Percentiles rank a stretch among this genome's conserved stretches.
Conservation (phyloP, 1,140 invertebrate species). For the Drosophila parabipectinata region DNA sequence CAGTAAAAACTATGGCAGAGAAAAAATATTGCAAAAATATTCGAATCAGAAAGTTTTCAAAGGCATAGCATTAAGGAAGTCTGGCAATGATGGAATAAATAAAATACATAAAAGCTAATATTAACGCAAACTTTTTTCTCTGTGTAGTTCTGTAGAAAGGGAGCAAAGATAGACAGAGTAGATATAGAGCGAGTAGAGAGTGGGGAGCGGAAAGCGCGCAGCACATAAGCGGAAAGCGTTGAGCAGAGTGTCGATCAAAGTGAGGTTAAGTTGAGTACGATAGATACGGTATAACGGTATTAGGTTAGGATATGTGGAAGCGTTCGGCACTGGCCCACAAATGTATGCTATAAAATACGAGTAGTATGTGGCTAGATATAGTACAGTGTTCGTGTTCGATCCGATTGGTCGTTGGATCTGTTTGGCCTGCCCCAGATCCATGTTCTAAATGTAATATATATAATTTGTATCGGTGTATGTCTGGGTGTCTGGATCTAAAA, state of each 20-base stretch:
- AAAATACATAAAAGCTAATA: not conserved
- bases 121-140: constrained; percentile 27
- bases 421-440: constrained; percentile 31
- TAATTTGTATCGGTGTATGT: constrained; percentile 23
- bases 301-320: constrained; percentile 46
- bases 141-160: constrained; percentile 17
- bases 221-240: constrained; percentile 75
- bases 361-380: constrained; percentile 52
- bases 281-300: constrained; percentile 35
- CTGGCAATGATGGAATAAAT: not conserved
- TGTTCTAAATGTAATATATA: constrained; percentile 16
- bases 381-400: constrained; percentile 74
- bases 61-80: not conserved
- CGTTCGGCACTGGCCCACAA: constrained; percentile 60
- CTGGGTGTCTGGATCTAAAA: constrained; percentile 29
- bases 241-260: constrained; percentile 68
- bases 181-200: constrained; percentile 39
- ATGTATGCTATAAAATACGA: constrained; percentile 75
- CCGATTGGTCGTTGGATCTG: constrained; percentile 47
- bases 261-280: constrained; percentile 50
- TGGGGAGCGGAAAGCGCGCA: constrained; percentile 59
- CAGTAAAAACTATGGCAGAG: constrained; percentile 29
- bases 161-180: constrained; percentile 22
- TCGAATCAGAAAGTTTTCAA: not conserved
- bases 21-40: constrained; percentile 12